Base-by-base conservation (phyloP, 2,888 invertebrate species). In the Agrilus mali region DNA sequence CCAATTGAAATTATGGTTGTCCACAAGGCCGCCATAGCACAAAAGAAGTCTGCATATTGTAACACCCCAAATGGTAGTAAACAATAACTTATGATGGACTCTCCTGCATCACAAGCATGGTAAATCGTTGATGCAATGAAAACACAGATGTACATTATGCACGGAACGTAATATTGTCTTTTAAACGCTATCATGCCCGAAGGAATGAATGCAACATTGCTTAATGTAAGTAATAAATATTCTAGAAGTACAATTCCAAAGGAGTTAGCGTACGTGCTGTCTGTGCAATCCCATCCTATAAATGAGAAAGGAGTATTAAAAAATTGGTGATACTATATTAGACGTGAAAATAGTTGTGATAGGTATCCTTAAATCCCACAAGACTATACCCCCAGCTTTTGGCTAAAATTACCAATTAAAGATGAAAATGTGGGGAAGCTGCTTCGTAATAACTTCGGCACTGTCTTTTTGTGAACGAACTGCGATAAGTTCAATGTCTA, bases 81-180 rank as follows among this genome's bases (percentile, higher is more conserved):
- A 64, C 92, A 93, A 59, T 82, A 81, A 41, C 79, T 80, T 51
- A 86, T 83, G 49, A 77, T 70, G 46, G 86, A 82, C 38, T 80
- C 77, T 0, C 84, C 83, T 0, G 85, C 82, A 59, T 93, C 92
- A 63, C 93, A 93, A 0, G 90, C 89, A 64, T 93, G 93, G 69
- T 93, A 93, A 64, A 92, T 86, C 0, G 84, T 82, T 0, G 92
- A 92, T 60, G 87, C 89, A 52, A 89, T 74, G 81, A 87, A 86
- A 1, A 86, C 86, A 50, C 83, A 84, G 17, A 77, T 72, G 59
- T 90, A 93, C 55, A 87, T 81, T 45, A 86, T 68, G 2, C 84
- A 82, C 64, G 92, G 90, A 0, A 86, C 80, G 68, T 80, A 87
- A 63, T 83, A 88, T 33, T 74, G 68, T 1, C 88, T 73, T 40